phyloP scores from a whole-genome alignment of 1,140 invertebrate genomes.

The Pseudomyrmex concolor region DNA sequence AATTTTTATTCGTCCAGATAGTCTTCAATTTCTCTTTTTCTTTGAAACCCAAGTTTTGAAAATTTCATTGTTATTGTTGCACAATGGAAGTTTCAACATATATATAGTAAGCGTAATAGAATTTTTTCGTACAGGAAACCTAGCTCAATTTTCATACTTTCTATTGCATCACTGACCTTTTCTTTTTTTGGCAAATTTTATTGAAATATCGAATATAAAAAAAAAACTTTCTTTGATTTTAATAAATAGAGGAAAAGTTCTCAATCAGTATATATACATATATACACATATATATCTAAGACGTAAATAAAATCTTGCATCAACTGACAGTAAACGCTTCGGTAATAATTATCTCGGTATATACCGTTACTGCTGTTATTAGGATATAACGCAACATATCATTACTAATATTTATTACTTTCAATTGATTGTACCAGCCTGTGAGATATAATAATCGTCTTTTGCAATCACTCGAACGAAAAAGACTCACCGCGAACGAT shows the following conservation, averaged over 20 bases:
- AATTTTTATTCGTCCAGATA: too few relatives aligned
- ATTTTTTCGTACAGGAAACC: too few relatives aligned
- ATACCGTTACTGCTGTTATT: slow-evolving; percentile 43
- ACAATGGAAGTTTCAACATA: too few relatives aligned
- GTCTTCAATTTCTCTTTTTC: too few relatives aligned
- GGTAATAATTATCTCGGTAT: slow-evolving; percentile 57
- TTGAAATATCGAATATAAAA: neutral
- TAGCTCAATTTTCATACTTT: too few relatives aligned
- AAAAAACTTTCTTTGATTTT: neutral
- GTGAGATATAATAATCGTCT: slow-evolving; percentile 49
- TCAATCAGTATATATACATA: neutral
- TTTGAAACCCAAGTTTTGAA: too few relatives aligned
- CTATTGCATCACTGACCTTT: too few relatives aligned
- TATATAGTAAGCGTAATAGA: too few relatives aligned
- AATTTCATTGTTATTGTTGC: too few relatives aligned
- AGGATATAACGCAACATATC: slow-evolving; percentile 18
- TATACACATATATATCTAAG: neutral
- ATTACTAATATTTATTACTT: slow-evolving; percentile 66
- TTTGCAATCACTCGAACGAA: neutral
- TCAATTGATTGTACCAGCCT: slow-evolving; percentile 56
- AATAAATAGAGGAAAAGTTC: slow-evolving; percentile 37
- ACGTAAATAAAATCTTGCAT: slow-evolving; percentile 44
- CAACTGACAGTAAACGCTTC: slow-evolving; percentile 24
- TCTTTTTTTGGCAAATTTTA: neutral
- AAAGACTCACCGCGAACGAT: neutral